These are phyloP conservation scores for Hiodon alosoides DNA, from an alignment of 2,113 vertebrate genomes.

Conservation along the genomic window DNA sequence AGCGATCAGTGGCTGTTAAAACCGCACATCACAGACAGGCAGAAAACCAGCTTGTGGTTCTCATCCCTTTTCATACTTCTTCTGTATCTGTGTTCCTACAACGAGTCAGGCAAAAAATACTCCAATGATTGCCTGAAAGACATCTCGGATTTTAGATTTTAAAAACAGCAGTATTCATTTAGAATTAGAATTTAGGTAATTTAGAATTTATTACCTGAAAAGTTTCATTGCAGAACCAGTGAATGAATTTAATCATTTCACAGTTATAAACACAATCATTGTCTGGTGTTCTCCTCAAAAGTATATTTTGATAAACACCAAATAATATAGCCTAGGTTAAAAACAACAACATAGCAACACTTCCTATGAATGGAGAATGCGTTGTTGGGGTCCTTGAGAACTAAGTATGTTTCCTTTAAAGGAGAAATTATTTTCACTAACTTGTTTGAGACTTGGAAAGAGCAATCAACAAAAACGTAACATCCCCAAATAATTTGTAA, in stretches of 20 bases:
- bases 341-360: too few relatives aligned
- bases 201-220: constrained; percentile 13
- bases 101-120: neutral
- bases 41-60: neutral
- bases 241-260: constrained; percentile 22
- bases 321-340: neutral
- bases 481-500: too few relatives aligned
- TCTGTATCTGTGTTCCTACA: neutral
- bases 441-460: too few relatives aligned
- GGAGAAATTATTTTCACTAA: neutral
- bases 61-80: neutral
- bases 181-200: neutral
- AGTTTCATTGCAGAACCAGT: constrained; percentile 11
- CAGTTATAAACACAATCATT: constrained; percentile 1
- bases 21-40: neutral
- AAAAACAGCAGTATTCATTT: too few relatives aligned
- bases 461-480: too few relatives aligned
- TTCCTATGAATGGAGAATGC: too few relatives aligned
- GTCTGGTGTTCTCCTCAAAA: neutral
- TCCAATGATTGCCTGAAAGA: neutral
- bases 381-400: neutral
- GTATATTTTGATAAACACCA: neutral
- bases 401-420: neutral
- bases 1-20: neutral
- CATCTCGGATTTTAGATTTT: neutral